Percentiles rank a stretch among this genome's conserved stretches.
These are phyloP conservation scores for Catharus ustulatus DNA, from an alignment of 2,797 vertebrate genomes.

Conservation along the genomic window DNA sequence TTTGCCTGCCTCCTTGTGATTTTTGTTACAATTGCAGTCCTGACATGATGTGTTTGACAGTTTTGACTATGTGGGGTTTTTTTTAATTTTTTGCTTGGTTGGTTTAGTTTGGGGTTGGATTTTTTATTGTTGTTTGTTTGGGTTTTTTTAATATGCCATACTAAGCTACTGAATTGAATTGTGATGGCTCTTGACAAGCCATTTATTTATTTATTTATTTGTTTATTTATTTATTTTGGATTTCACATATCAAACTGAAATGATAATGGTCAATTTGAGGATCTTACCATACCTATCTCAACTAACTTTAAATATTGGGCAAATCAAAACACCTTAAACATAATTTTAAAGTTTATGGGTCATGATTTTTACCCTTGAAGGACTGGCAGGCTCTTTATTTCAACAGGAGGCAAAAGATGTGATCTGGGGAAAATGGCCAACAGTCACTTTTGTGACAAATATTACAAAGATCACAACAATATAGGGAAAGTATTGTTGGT, in stretches of 20 bases:
- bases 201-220: background rate
- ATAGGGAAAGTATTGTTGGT: background rate
- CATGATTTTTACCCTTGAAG: background rate
- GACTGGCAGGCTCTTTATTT: background rate
- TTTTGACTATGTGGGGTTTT: background rate
- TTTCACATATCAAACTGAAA: background rate
- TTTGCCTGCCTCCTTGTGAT: constrained; percentile 69
- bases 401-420: background rate
- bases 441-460: background rate
- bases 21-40: constrained; percentile 23
- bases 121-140: background rate
- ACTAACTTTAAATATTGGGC: background rate
- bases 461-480: background rate
- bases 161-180: background rate
- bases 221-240: background rate
- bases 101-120: background rate
- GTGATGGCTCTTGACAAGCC: background rate
- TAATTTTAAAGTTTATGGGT: background rate
- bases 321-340: background rate
- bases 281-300: background rate
- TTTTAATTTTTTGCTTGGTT: background rate
- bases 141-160: background rate
- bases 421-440: background rate
- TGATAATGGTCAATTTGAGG: background rate
- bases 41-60: background rate